A percentile compares a stretch with the other conserved stretches of the same genome.
Conservation (phyloP, 53 echinoderm and acorn worm genomes). For the Luidia sarsii region DNA sequence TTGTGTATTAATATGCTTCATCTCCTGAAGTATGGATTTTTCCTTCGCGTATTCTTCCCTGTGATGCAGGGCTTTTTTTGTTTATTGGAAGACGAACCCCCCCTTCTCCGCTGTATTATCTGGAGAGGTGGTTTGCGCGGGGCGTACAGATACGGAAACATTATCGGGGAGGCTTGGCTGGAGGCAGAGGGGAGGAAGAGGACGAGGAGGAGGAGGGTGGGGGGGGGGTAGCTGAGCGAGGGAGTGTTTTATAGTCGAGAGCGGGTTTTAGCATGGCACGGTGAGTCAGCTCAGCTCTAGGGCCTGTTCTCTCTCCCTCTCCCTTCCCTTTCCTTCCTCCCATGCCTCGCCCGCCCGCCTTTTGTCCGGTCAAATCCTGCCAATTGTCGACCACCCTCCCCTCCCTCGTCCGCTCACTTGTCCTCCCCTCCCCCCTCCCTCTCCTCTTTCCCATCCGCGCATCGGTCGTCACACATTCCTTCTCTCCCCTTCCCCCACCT, state of each 20-base stretch:
- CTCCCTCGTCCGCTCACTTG: neutral
- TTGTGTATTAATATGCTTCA: conserved; percentile 12
- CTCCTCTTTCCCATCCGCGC: no score
- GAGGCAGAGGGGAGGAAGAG: conserved; percentile 9
- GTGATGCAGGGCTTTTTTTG: neutral
- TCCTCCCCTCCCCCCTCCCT: neutral
- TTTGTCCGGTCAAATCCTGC: conserved; percentile 32
- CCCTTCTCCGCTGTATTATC: conserved; percentile 24
- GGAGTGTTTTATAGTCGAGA: conserved; percentile 18
- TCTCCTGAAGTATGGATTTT: conserved; percentile 50
- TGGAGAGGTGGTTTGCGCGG: conserved; percentile 12
- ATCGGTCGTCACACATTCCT: conserved; percentile 19
- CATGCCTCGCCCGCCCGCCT: conserved; percentile 9
- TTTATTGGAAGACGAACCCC: no score
- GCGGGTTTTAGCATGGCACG: no score
- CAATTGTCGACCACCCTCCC: no score
- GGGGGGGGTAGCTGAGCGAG: neutral
- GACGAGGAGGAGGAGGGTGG: neutral
- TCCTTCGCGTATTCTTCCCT: neutral
- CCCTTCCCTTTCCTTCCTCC: no score
- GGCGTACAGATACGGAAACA: neutral
- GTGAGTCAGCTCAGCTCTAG: conserved; percentile 40
- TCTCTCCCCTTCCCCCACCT: no score
- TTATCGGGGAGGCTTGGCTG: neutral
- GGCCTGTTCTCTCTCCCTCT: no score